Evolutionary conservation across 2,888 invertebrate species (phyloP).

Genomic region (Volucella inflata): DNA sequence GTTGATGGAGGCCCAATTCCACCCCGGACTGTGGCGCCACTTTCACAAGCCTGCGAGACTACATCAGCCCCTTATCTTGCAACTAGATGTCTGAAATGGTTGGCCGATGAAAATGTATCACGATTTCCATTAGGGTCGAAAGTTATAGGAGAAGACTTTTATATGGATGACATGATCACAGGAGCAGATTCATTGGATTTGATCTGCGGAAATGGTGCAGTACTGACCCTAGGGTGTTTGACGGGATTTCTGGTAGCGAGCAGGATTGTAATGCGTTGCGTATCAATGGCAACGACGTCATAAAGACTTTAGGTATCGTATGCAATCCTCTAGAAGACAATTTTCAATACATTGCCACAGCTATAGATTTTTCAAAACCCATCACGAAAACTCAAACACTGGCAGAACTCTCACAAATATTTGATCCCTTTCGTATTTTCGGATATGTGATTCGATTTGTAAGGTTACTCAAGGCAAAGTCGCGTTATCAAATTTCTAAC

Average conservation of each 20-base stretch:
- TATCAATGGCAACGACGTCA: slow-evolving; percentile 20
- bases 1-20: too few relatives aligned
- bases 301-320: slow-evolving; percentile 53
- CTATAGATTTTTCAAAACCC: too few relatives aligned
- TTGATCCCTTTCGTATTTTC: slow-evolving; percentile 65
- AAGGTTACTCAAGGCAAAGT: neutral
- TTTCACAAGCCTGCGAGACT: neutral
- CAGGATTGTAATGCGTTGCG: neutral
- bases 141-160: slow-evolving; percentile 49
- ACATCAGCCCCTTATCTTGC: too few relatives aligned
- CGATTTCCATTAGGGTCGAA: slow-evolving; percentile 47
- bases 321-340: slow-evolving; percentile 30
- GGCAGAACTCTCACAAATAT: slow-evolving; percentile 41
- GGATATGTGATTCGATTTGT: too few relatives aligned
- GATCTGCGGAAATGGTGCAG: slow-evolving; percentile 40
- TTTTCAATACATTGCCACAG: slow-evolving; percentile 19
- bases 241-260: neutral
- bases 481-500: slow-evolving; percentile 15
- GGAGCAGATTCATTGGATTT: slow-evolving; percentile 31
- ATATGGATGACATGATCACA: slow-evolving; percentile 63
- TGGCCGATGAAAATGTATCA: too few relatives aligned
- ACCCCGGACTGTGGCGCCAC: too few relatives aligned
- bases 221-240: neutral
- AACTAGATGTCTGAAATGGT: too few relatives aligned
- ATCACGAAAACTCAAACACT: slow-evolving; percentile 39